A percentile compares a stretch with the other conserved stretches of the same genome.
Evolutionary conservation across 2,888 invertebrate species (phyloP).

Genomic region (Poecilus cupreus): DNA sequence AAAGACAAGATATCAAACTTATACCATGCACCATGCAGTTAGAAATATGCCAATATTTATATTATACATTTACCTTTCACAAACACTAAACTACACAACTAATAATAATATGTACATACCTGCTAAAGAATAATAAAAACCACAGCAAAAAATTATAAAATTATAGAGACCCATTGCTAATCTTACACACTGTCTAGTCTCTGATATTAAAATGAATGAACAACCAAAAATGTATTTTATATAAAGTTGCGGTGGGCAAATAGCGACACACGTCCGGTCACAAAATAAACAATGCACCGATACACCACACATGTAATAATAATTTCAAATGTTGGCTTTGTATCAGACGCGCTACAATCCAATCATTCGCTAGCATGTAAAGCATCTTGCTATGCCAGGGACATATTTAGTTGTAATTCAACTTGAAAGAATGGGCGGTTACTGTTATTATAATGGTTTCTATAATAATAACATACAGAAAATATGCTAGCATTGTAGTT

Average conservation of each 20-base stretch:
- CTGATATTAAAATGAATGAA: background rate
- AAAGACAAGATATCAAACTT: too few relatives aligned
- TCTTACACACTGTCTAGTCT: background rate
- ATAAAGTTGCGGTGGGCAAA: background rate
- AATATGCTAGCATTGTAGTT: too few relatives aligned
- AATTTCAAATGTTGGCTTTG: background rate
- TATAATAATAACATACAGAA: background rate
- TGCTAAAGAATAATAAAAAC: background rate
- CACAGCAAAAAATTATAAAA: background rate
- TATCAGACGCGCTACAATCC: background rate
- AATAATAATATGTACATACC: background rate
- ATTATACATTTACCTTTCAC: too few relatives aligned
- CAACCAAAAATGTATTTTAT: constrained; percentile 3
- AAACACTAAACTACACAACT: too few relatives aligned
- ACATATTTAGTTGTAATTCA: constrained; percentile 5
- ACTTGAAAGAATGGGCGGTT: background rate
- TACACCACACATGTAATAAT: constrained; percentile 19
- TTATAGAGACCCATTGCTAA: background rate
- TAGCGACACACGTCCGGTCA: constrained; percentile 2
- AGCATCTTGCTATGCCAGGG: constrained; percentile 43
- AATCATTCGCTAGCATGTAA: constrained; percentile 11
- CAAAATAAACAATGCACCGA: constrained; percentile 29
- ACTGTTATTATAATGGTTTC: background rate
- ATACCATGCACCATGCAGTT: too few relatives aligned
- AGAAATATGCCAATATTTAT: too few relatives aligned